phyloP scores from a whole-genome alignment of 1,140 invertebrate species.

The Dendrolimus kikuchii region DNA sequence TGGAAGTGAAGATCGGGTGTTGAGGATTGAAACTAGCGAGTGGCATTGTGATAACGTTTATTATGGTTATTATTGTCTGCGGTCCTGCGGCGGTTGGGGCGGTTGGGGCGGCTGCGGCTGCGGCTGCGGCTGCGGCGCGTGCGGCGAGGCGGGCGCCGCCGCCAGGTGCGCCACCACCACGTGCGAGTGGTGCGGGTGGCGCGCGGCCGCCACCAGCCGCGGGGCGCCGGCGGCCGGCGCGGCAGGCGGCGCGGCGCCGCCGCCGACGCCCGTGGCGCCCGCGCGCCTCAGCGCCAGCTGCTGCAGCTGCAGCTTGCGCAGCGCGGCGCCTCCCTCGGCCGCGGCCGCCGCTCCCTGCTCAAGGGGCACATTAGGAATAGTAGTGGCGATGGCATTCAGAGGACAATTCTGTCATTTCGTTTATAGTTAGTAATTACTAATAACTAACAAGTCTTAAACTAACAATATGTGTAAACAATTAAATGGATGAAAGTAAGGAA shows the following conservation, averaged over 20 bases:
- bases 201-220: slow-evolving; percentile 17
- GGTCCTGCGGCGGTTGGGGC: neutral
- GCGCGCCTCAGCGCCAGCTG: slow-evolving; percentile 39
- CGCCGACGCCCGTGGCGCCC: slow-evolving; percentile 8
- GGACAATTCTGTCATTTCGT: too few species aligned
- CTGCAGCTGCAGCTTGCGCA: slow-evolving; percentile 48
- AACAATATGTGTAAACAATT: too few species aligned
- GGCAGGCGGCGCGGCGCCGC: slow-evolving; percentile 16
- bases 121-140: slow-evolving; percentile 7
- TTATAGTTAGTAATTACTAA: too few species aligned
- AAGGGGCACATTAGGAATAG: too few species aligned
- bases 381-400: too few species aligned
- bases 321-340: slow-evolving; percentile 22
- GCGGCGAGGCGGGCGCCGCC: slow-evolving; percentile 11
- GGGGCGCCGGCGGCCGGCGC: slow-evolving; percentile 10
- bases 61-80: neutral
- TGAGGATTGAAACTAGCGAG: too few species aligned
- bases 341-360: too few species aligned
- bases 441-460: too few species aligned
- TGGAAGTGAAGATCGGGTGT: too few species aligned
- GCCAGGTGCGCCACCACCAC: slow-evolving; percentile 20
- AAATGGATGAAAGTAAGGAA: too few species aligned
- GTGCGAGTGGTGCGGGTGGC: slow-evolving; percentile 15
- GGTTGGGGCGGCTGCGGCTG: neutral
- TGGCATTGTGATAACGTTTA: neutral